A percentile compares a stretch with the other conserved stretches of the same genome.
These are phyloP conservation scores for Abscondita cerata DNA, from an alignment of 2,888 invertebrate genomes.

Conservation along the genomic window DNA sequence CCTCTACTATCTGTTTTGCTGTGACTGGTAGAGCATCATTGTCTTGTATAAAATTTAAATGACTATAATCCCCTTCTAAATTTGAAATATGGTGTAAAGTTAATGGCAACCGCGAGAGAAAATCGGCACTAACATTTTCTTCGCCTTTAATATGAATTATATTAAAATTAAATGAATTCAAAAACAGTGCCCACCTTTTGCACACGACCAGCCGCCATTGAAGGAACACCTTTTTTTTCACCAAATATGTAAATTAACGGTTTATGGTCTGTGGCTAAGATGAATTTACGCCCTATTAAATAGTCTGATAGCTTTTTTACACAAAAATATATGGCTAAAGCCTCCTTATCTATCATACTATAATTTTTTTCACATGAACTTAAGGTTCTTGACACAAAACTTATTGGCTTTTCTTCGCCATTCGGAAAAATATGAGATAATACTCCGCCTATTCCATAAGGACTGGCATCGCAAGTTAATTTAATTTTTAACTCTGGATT, in stretches of 20 bases:
- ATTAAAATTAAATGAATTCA: no score
- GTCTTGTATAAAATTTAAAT: no score
- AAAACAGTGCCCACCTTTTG: background rate
- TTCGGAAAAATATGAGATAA: slow-evolving; percentile 13
- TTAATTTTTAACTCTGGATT: background rate
- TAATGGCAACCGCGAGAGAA: no score
- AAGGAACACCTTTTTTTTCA: background rate
- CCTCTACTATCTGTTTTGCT: no score
- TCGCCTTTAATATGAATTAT: no score
- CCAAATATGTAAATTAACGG: no score
- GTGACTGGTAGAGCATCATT: no score
- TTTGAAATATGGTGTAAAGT: no score
- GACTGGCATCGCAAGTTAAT: background rate
- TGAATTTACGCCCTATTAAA: background rate
- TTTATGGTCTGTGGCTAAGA: no score
- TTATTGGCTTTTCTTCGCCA: background rate
- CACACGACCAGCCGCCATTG: background rate
- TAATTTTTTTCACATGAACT: slow-evolving; percentile 10
- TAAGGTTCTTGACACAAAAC: background rate
- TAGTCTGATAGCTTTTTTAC: background rate
- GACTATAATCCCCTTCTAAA: no score
- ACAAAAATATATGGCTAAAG: background rate
- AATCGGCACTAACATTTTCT: no score
- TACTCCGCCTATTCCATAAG: slow-evolving; percentile 2
- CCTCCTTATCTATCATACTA: slow-evolving; percentile 6